phyloP scores from a whole-genome alignment of 2,797 vertebrate genomes.

The Heteromormyrus szaboi region DNA sequence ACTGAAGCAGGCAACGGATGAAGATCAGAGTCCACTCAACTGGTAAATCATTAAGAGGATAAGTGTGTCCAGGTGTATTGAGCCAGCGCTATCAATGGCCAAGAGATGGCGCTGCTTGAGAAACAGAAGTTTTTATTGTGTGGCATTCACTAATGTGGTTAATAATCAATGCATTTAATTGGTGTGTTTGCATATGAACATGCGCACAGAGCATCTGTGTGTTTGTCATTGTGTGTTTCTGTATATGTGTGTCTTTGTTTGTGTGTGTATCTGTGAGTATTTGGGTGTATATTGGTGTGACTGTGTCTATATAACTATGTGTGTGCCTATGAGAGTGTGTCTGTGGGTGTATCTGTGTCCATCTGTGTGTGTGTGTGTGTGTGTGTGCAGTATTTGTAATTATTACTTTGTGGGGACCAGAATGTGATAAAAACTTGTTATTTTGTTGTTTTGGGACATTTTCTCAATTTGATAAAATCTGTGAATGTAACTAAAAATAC shows the following conservation, averaged over 20 bases:
- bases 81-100: not conserved
- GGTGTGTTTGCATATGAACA: not conserved
- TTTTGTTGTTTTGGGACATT: not conserved
- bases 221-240: not conserved
- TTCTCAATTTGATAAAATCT: not conserved
- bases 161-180: not conserved
- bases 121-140: not conserved
- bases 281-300: not conserved
- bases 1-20: constrained; percentile 53
- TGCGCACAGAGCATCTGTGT: not conserved
- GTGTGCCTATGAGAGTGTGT: not conserved
- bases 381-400: not conserved
- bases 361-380: not conserved
- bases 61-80: not conserved
- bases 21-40: not conserved
- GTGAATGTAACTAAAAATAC: not conserved
- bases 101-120: not conserved
- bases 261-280: not conserved
- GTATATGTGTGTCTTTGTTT: not conserved
- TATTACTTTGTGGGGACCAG: not conserved
- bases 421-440: not conserved
- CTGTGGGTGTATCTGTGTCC: not conserved
- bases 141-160: not conserved
- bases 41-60: not conserved
- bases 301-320: not conserved